phyloP scores from a whole-genome alignment of 23 tunicate species.

The Halocynthia roretzi region DNA sequence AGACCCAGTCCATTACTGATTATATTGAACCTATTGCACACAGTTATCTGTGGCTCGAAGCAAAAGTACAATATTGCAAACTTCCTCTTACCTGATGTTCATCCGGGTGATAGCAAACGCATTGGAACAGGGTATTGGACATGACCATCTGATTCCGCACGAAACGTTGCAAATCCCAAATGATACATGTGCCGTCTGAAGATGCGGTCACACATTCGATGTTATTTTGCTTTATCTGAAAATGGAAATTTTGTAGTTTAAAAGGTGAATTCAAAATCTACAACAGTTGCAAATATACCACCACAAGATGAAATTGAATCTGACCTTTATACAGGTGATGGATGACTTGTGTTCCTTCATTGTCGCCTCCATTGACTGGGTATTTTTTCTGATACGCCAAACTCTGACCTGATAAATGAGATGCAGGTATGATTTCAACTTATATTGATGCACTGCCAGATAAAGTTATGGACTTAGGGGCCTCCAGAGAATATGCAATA shows the following conservation, averaged over 20 bases:
- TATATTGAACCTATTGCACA: no score
- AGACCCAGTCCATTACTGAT: no score
- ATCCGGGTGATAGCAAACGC: slow-evolving; percentile 79
- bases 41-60: no score
- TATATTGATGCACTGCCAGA: no score
- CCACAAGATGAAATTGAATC: background rate
- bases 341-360: slow-evolving; percentile 96
- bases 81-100: slow-evolving; percentile 42
- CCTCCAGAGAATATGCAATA: no score
- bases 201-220: slow-evolving; percentile 82
- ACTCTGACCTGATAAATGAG: slow-evolving; percentile 53
- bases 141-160: slow-evolving; percentile 86
- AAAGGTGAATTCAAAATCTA: background rate
- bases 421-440: no score
- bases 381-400: slow-evolving; percentile 30
- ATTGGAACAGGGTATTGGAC: slow-evolving; percentile 86
- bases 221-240: slow-evolving; percentile 36
- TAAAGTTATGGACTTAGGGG: no score
- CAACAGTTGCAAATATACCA: background rate
- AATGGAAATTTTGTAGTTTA: background rate
- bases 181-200: slow-evolving; percentile 91
- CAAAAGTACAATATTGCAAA: background rate
- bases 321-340: slow-evolving; percentile 79
- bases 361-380: slow-evolving; percentile 39
- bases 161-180: slow-evolving; percentile 75